These are phyloP conservation scores for Geopemphigus sp. DNA, from an alignment of 1,140 invertebrate species.

Conservation along the genomic window DNA sequence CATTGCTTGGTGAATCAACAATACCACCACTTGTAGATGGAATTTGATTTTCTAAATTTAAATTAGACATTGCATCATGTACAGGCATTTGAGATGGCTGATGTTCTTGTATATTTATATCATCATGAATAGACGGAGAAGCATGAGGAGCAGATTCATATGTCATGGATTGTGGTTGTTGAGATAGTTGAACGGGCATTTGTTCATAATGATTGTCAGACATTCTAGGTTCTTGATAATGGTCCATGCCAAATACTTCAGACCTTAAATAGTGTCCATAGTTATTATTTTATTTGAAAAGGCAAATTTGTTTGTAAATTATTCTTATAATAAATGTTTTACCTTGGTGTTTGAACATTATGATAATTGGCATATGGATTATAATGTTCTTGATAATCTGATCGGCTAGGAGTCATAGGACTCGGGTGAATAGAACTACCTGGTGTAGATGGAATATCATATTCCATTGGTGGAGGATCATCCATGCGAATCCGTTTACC, in stretches of 20 bases:
- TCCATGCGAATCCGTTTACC: constrained; percentile 89
- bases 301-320: not conserved
- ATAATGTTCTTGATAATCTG: constrained; percentile 48
- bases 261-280: constrained; percentile 3
- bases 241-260: constrained; percentile 20
- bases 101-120: not conserved
- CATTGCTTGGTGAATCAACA: constrained; percentile 15
- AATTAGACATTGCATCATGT: constrained; percentile 44
- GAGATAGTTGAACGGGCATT: constrained; percentile 9
- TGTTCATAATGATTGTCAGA: constrained; percentile 44
- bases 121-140: constrained; percentile 41
- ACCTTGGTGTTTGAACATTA: constrained; percentile 46
- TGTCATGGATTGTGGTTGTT: constrained; percentile 28
- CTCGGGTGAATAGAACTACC: constrained; percentile 47
- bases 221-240: constrained; percentile 34
- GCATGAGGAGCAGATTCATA: constrained; percentile 11
- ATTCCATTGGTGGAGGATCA: constrained; percentile 79
- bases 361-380: constrained; percentile 46
- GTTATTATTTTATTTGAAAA: not conserved
- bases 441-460: constrained; percentile 61
- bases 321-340: not conserved
- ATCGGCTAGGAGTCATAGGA: constrained; percentile 44
- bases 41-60: constrained; percentile 42
- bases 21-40: constrained; percentile 35
- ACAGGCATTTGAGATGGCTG: constrained; percentile 34